A percentile compares a stretch with the other conserved stretches of the same genome.
Conservation (phyloP, 2,888 invertebrate genomes). For the Sipha maydis region DNA sequence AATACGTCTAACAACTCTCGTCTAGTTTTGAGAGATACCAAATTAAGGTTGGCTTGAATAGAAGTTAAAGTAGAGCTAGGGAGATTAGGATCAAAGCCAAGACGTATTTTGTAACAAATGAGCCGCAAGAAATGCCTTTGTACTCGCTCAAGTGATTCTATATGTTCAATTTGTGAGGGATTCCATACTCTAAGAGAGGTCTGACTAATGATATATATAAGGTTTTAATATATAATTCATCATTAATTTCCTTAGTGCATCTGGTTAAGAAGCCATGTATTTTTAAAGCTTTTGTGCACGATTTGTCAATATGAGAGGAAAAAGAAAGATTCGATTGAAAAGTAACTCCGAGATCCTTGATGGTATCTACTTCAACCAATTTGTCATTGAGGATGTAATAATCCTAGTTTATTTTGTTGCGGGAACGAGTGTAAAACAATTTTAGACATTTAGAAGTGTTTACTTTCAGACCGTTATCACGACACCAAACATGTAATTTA, state of each 20-base stretch:
- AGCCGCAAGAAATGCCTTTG: no score
- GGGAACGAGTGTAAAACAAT: background rate
- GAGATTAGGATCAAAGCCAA: no score
- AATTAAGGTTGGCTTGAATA: no score
- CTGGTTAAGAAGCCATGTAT: background rate
- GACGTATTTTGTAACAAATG: no score
- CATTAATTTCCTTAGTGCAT: background rate
- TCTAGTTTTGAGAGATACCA: no score
- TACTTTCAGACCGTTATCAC: no score
- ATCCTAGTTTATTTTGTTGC: background rate
- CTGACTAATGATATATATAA: constrained; percentile 11
- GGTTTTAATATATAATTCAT: background rate
- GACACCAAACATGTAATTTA: no score
- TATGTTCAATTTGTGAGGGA: background rate
- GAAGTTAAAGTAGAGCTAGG: no score
- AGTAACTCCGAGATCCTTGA: background rate
- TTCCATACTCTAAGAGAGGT: constrained; percentile 16
- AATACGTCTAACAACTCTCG: no score
- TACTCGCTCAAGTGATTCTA: constrained; percentile 16
- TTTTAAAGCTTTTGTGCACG: background rate
- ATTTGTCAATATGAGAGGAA: background rate
- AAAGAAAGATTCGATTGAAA: background rate
- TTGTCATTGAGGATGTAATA: background rate
- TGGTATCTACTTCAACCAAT: background rate
- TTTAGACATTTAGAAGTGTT: no score